Evolutionary conservation across 2,888 invertebrate species (phyloP).

Genomic region (Orthosia gothica): DNA sequence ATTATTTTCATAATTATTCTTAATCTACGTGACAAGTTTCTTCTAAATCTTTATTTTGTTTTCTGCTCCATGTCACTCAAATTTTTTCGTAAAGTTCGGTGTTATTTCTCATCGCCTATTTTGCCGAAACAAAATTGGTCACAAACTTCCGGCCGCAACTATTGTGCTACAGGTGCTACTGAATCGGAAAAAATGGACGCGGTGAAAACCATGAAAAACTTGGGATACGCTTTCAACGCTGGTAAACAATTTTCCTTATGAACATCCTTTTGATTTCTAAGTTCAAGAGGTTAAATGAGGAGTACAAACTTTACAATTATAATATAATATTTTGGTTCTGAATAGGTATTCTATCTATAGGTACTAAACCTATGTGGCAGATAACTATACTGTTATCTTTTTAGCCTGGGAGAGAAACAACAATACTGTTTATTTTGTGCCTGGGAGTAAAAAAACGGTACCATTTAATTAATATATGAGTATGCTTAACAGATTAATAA

Average conservation of each 20-base stretch:
- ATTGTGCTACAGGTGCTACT: constrained; percentile 38
- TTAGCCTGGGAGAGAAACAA: not conserved
- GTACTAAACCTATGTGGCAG: too few relatives aligned
- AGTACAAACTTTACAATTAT: not conserved
- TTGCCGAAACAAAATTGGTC: constrained; percentile 58
- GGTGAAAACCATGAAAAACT: constrained; percentile 84
- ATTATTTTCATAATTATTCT: constrained; percentile 5
- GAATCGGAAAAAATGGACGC: constrained; percentile 74
- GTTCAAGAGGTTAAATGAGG: constrained; percentile 22
- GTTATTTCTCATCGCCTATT: constrained; percentile 44
- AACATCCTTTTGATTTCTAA: constrained; percentile 7
- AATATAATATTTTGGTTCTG: not conserved
- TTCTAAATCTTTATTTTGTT: constrained; percentile 1
- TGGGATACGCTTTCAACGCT: constrained; percentile 91
- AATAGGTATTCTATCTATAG: not conserved
- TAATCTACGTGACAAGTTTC: not conserved
- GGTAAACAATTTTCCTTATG: constrained; percentile 77
- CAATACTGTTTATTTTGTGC: not conserved
- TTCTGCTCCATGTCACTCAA: constrained; percentile 57
- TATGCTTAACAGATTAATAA: too few relatives aligned
- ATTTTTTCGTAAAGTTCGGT: constrained; percentile 42
- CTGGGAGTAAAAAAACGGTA: not conserved
- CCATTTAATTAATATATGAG: not conserved
- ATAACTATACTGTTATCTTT: not conserved
- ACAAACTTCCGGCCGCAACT: constrained; percentile 50